Percentiles rank a stretch among this genome's conserved stretches.
These are phyloP conservation scores for Exaiptasia diaphana DNA, from an alignment of 64 coral and sea anemone species.

Conservation along the genomic window DNA sequence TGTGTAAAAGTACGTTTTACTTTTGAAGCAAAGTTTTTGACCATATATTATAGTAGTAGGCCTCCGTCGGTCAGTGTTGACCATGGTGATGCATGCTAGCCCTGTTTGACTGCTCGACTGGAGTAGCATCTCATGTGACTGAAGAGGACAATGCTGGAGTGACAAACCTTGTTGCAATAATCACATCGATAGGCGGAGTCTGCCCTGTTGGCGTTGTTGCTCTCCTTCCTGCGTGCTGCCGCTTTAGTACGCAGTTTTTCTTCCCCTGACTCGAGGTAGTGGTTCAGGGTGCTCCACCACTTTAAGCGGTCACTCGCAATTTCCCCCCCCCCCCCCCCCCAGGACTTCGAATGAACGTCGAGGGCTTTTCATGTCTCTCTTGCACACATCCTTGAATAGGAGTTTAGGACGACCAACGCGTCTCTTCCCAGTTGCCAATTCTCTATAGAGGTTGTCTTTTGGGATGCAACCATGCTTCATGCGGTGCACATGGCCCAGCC, in stretches of 20 bases:
- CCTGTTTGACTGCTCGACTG: too few relatives aligned
- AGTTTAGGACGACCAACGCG: background rate
- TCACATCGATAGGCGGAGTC: too few relatives aligned
- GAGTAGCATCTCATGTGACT: too few relatives aligned
- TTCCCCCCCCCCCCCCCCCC: background rate
- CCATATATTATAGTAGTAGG: too few relatives aligned
- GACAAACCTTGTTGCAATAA: too few relatives aligned
- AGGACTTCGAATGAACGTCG: background rate
- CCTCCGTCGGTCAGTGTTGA: too few relatives aligned
- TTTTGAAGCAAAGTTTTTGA: too few relatives aligned
- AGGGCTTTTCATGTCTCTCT: constrained; percentile 2
- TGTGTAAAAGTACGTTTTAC: too few relatives aligned
- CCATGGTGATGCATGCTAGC: too few relatives aligned
- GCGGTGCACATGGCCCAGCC: background rate
- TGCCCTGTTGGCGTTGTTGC: too few relatives aligned
- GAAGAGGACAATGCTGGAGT: too few relatives aligned
- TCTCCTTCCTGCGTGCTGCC: too few relatives aligned
- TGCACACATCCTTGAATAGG: background rate
- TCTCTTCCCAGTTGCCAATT: background rate
- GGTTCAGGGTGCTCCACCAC: background rate
- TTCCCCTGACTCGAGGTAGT: background rate
- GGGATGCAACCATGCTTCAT: background rate
- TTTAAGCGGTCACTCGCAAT: background rate
- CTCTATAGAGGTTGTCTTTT: background rate
- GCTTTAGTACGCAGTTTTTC: background rate